phyloP scores from a whole-genome alignment of 2,113 vertebrate genomes.

The Crotalus viridis region DNA sequence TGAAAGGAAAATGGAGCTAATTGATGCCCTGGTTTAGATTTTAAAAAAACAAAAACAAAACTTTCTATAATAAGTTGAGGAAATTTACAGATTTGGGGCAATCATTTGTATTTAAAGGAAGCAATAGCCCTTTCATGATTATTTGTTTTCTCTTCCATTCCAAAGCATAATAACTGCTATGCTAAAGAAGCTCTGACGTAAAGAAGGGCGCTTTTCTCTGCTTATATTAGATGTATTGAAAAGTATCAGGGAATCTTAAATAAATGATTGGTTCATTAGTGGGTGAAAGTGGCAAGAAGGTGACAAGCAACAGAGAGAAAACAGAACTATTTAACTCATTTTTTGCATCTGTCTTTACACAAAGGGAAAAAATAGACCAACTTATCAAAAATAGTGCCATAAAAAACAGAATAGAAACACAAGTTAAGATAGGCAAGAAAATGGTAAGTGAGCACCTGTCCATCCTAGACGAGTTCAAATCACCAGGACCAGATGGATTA shows the following conservation, averaged over 20 bases:
- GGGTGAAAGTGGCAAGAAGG: no score
- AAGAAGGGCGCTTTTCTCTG: background rate
- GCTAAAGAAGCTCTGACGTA: background rate
- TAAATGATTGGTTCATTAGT: background rate
- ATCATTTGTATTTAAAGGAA: background rate
- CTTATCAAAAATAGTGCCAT: no score
- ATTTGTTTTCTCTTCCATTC: background rate
- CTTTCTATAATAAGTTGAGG: background rate
- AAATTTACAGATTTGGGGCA: background rate
- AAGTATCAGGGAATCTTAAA: background rate
- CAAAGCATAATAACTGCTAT: background rate
- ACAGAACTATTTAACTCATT: no score
- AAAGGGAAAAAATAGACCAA: no score
- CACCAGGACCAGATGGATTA: no score
- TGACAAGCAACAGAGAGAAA: no score
- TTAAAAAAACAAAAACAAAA: no score
- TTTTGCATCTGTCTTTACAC: no score
- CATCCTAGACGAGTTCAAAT: no score
- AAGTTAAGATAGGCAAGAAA: no score
- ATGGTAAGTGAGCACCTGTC: no score
- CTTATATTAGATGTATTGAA: background rate
- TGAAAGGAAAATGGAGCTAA: background rate
- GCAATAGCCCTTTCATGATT: background rate
- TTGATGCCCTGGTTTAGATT: background rate
- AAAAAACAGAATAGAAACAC: no score